Evolutionary conservation across 2,797 vertebrate genomes (phyloP).

Genomic region (Apogon talboti): DNA sequence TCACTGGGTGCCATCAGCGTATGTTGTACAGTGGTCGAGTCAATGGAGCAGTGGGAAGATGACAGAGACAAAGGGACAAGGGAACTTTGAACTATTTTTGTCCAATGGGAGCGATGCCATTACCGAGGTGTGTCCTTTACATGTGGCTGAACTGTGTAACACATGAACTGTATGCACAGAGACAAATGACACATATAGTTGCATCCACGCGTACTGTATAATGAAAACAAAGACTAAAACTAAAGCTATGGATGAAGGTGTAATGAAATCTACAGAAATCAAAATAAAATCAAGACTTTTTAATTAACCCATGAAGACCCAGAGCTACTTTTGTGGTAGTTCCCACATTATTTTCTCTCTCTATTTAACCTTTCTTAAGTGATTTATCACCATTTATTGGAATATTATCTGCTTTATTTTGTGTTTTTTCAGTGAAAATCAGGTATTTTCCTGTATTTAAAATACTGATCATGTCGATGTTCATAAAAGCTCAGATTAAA

Average conservation of each 20-base stretch:
- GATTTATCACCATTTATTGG: too few relatives aligned
- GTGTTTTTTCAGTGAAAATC: too few relatives aligned
- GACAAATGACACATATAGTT: neutral
- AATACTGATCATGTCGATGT: too few relatives aligned
- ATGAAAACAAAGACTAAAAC: neutral
- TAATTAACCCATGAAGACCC: too few relatives aligned
- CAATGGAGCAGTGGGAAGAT: conserved; percentile 59
- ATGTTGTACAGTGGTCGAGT: conserved; percentile 62
- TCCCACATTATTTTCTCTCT: too few relatives aligned
- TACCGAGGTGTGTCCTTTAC: conserved; percentile 50
- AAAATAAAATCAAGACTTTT: too few relatives aligned
- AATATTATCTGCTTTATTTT: too few relatives aligned
- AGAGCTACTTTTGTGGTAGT: too few relatives aligned
- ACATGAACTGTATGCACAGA: neutral
- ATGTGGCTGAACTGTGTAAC: conserved; percentile 17
- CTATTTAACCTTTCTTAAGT: too few relatives aligned
- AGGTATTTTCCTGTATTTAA: too few relatives aligned
- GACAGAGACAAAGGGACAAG: conserved; percentile 18
- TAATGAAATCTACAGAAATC: neutral
- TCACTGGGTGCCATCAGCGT: conserved; percentile 72
- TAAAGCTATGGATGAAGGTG: too few relatives aligned
- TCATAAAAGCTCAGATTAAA: too few relatives aligned
- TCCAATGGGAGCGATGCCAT: conserved; percentile 28
- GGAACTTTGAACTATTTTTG: conserved; percentile 46
- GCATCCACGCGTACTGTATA: neutral